Evolutionary conservation across 2,113 vertebrate genomes (phyloP), one percentile per base, ranked within the genome.

Genomic region (Chaenogobius annularis): DNA sequence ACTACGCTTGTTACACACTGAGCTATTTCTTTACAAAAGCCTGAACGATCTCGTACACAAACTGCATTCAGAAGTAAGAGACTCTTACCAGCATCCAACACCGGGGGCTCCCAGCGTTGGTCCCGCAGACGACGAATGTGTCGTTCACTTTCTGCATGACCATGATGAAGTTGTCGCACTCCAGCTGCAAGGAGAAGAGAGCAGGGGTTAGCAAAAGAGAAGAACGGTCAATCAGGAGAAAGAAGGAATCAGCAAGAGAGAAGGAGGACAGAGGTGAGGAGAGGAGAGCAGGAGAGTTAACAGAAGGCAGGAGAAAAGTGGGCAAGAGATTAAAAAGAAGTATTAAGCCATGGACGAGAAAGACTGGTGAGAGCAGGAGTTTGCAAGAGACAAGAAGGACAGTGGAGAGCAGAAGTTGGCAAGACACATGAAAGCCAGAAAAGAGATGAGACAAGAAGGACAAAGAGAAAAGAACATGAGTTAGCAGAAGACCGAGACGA

Each of bases 121-220:
- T 94, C 22, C 94, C 94, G 68, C 94, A 95, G 9, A 91, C 86
- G 15, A 94, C 75, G 65, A 92, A 85, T 13, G 88, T 93, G 78
- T 92, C 82, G 10, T 93, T 93, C 20, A 94, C 83, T 83, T 92
- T 93, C 85, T 94, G 88, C 71, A 95, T 92, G 77, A 94, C 91
- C 7, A 91, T 94, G 87, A 95, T 94, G 84, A 93, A 94, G 73
- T 95, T 95, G 79, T 94, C 90, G 64, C 94, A 95, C 80, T 94
- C 87, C 50, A 88, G 73, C 94, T 93, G 85, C 20, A 48, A 22
- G 46, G 67, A 54, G 71, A 77, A 72, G 48, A 55, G 14, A 61
- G 40, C 2, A 58, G 0, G 3, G 9, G 31, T 14, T 52, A 19
- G 26, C 31, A 62, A 0, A 19, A 7, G 15, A 6, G 15, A 50